Evolutionary conservation across 1,140 invertebrate genomes (phyloP), one percentile per base, ranked within the genome.

Genomic region (Theocolax elegans): DNA sequence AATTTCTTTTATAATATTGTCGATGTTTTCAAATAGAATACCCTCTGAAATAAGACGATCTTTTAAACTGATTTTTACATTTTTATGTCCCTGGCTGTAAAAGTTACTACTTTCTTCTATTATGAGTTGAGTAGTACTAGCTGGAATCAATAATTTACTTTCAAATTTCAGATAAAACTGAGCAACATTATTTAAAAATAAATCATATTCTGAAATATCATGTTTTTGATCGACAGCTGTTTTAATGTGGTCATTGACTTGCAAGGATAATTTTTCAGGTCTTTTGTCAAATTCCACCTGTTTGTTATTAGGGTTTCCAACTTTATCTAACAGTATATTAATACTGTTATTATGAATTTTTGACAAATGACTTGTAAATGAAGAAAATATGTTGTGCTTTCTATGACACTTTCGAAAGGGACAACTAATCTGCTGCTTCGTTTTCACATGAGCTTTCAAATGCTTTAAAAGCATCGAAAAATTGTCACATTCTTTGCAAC

Each of bases 301-400:
- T 8, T 56, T 15, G 1, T 23, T 12, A 38, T 42, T 35, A 19
- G 3, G 15, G 9, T 27, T 49, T 51, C n/a, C n/a, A n/a, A 49
- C 29, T 2, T 29, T 15, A 31, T 9, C 9, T 19, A 35, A 10
- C 6, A n/a, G 10, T 31, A 38, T 66, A 35, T 17, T 31, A 42
- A 27, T 40, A 21, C 23, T 19, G 54, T 51, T 63, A 19, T 60
- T 68, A 40, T 74, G 73, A 42, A 21, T 53, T 31, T 69, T 72
- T 10, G 62, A 63, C 29, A 74, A 49, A 58, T 74, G 73, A 46
- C 70, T 64, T 13, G 70, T 62, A 66, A 72, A 74, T 6, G 70
- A 74, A 31, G 58, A 49, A 44, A 72, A 19, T 40, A 60, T 53
- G 1, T 13, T 42, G 46, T 72, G 72, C 31, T 25, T 42, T 56